A percentile compares a stretch with the other conserved stretches of the same genome.
Evolutionary conservation across 2,113 vertebrate genomes (phyloP).

Genomic region (Cebidichthys violaceus): DNA sequence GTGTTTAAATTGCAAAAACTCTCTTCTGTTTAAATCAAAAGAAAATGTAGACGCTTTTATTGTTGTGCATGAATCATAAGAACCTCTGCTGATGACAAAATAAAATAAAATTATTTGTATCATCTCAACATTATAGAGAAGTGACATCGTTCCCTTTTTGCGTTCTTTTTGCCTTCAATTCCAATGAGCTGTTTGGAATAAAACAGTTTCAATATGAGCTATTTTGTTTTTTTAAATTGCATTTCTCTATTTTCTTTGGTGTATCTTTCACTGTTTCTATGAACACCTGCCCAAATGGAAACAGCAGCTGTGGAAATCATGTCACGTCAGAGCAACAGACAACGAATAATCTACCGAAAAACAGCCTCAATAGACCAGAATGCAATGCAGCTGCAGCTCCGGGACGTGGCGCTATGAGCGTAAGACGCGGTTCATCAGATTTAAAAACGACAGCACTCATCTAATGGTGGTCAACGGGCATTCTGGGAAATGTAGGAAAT

Average conservation of each 20-base stretch:
- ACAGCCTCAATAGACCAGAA: not conserved
- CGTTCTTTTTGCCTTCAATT: not conserved
- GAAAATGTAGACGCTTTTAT: not conserved
- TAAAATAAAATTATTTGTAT: not conserved
- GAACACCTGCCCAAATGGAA: not conserved
- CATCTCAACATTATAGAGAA: not conserved
- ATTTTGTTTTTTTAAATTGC: not conserved
- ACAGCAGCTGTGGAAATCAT: not conserved
- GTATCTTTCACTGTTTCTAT: not conserved
- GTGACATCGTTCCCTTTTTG: not conserved
- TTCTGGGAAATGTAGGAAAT: slow-evolving; percentile 23
- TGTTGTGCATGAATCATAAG: not conserved
- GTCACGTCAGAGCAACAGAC: not conserved
- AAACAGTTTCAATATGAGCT: not conserved
- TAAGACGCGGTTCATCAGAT: not conserved
- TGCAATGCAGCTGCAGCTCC: not conserved
- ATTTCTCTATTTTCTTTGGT: slow-evolving; percentile 9
- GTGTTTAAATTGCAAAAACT: not conserved
- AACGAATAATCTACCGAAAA: not conserved
- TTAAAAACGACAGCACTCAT: not conserved
- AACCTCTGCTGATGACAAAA: not conserved
- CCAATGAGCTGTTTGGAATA: not conserved
- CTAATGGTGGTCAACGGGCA: not conserved
- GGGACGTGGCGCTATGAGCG: not conserved
- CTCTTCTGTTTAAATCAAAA: not conserved